Percentiles rank a stretch among this genome's conserved stretches.
Conservation (phyloP, 2,888 invertebrate species). For the Boloria euphrosyne region DNA sequence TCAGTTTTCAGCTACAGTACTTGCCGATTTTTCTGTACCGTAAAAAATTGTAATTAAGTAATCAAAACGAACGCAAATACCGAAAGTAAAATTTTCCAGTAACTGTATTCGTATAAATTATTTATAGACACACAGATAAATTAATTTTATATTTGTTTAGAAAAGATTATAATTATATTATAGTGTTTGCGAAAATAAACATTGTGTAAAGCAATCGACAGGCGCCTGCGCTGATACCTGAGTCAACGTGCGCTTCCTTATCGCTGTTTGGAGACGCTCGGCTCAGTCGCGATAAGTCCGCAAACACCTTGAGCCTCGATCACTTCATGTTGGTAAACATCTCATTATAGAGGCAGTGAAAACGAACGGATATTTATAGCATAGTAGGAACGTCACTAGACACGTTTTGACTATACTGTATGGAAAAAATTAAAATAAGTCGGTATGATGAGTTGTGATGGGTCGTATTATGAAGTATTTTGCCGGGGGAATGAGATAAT, state of each 20-base stretch:
- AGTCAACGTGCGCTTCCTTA: constrained; percentile 41
- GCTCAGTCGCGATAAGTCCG: neutral
- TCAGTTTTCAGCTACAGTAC: too few species aligned
- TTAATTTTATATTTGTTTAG: neutral
- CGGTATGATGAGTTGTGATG: too few species aligned
- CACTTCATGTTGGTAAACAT: constrained; percentile 46
- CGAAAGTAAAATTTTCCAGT: too few species aligned
- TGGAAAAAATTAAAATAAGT: too few species aligned
- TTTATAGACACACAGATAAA: neutral
- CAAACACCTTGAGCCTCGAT: constrained; percentile 41
- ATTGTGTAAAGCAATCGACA: constrained; percentile 25
- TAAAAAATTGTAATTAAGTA: too few species aligned
- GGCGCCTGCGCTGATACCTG: constrained; percentile 43
- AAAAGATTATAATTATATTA: neutral
- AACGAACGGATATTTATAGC: constrained; percentile 44
- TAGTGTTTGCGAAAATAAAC: neutral
- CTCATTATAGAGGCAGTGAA: constrained; percentile 54
- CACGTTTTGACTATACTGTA: too few species aligned
- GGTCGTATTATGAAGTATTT: too few species aligned
- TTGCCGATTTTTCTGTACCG: neutral
- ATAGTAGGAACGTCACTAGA: neutral
- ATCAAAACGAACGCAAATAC: too few species aligned
- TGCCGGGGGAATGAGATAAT: too few species aligned
- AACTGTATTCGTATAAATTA: too few species aligned
- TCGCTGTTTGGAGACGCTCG: constrained; percentile 41